phyloP scores from a whole-genome alignment of 2,113 vertebrate species.

The Cyprinodon tularosa region DNA sequence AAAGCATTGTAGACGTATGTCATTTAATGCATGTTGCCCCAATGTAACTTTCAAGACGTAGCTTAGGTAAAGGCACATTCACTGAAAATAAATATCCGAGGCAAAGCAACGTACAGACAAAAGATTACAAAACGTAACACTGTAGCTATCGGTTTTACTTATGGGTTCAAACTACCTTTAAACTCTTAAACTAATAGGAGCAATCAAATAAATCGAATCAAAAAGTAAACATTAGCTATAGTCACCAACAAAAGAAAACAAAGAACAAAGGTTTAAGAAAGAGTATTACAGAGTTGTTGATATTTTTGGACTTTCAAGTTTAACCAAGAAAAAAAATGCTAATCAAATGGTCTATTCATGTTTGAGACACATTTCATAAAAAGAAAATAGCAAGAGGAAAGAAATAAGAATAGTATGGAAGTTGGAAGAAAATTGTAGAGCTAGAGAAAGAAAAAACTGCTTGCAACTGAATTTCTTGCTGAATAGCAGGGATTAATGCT shows the following conservation, averaged over 20 bases:
- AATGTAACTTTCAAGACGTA: neutral
- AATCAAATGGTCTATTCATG: neutral
- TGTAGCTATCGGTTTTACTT: constrained; percentile 11
- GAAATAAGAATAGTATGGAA: neutral
- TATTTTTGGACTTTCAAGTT: neutral
- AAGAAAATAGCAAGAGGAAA: neutral
- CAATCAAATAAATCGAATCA: neutral
- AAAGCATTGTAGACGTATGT: neutral
- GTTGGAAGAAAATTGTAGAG: neutral
- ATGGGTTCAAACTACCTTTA: neutral
- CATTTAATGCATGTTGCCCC: neutral
- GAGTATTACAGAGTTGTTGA: neutral
- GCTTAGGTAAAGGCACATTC: neutral
- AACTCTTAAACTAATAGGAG: neutral
- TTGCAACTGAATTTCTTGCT: constrained; percentile 33
- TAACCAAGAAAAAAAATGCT: neutral
- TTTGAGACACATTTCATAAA: neutral
- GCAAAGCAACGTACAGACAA: neutral
- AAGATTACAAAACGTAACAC: neutral
- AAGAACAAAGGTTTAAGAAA: neutral
- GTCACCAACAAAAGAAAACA: neutral
- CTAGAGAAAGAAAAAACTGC: constrained; percentile 22
- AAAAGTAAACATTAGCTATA: neutral
- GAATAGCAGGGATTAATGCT: constrained; percentile 57
- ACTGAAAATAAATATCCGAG: too few relatives aligned